Evolutionary conservation across 2,797 vertebrate species (phyloP).

Genomic region (Alca torda): DNA sequence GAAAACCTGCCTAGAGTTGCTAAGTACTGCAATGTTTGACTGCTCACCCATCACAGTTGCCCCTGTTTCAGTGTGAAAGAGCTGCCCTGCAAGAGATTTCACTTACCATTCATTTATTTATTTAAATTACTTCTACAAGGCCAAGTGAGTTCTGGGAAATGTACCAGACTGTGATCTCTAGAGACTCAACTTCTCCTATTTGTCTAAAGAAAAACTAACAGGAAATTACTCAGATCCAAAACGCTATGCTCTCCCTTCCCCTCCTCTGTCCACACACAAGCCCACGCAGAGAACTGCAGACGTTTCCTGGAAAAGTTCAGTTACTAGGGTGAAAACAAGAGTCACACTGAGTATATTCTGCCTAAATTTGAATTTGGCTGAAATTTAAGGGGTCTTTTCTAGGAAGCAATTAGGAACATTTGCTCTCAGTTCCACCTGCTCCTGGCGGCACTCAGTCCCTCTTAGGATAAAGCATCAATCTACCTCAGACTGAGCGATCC

Average conservation of each 20-base stretch:
- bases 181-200: neutral
- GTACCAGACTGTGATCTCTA: neutral
- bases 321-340: neutral
- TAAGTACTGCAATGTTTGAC: neutral
- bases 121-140: conserved; percentile 17
- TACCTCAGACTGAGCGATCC: neutral
- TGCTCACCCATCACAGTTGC: neutral
- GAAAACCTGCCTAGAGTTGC: neutral
- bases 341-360: neutral
- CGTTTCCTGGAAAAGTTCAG: neutral
- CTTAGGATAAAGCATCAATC: neutral
- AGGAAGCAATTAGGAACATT: neutral
- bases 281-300: neutral
- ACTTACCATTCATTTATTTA: neutral
- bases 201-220: neutral
- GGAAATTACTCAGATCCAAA: neutral
- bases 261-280: neutral
- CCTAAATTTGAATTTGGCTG: neutral
- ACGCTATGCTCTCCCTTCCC: neutral
- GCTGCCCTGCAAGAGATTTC: neutral
- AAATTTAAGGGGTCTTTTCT: neutral
- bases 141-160: neutral
- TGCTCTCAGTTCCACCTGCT: neutral
- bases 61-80: neutral
- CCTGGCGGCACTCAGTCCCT: neutral